Evolutionary conservation across 2,888 invertebrate genomes (phyloP), one percentile per base, ranked within the genome.

Genomic region (Agrilus cyanescens): DNA sequence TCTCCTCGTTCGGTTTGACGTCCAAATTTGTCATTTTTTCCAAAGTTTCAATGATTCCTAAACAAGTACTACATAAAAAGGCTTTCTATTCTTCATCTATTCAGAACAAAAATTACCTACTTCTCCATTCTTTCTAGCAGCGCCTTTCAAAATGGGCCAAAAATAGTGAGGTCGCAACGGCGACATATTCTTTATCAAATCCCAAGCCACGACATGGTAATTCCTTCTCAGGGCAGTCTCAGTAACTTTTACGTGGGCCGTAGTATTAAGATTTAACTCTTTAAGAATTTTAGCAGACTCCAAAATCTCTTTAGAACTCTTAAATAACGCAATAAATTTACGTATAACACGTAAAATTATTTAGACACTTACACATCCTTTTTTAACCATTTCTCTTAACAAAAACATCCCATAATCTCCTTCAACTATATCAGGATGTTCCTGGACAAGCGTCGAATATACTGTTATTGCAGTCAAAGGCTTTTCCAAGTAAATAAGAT

Each of bases 101-200:
- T 34, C 3, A 33, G 12, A 33, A 12, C 2, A 33, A 15, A 25
- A 41, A 47, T 38, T 54, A 73, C 73, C 73, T 56, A 63, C 66
- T 49, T 80, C 78, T 0, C 76, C 76, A 38, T 68, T 64, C n/a
- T 60, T 59, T 33, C 65, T 67, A 0, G 70, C 69, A 3, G 64
- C 66, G 1, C 70, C 63, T 20, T 76, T 37, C 35, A 81, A 41
- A 37, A 80, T 59, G 0, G 80, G 78, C 80, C 80, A 80, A 56
- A 79, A 81, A 55, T 74, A 81, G 48, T 81, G 80, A 0, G 76
- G 68, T 12, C 77, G 65, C 2, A 75, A 38, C 6, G n/a, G 37
- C 12, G 49, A 35, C 36, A 57, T 38, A 8, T 37, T 33, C 33
- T 50, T 58, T 41, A 76, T 68, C 48, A 74, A 43, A 34, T 66